Percentiles rank a stretch among this genome's conserved stretches.
phyloP scores from a whole-genome alignment of 1,140 invertebrate species.

The Aphaenogaster ashmeadi region DNA sequence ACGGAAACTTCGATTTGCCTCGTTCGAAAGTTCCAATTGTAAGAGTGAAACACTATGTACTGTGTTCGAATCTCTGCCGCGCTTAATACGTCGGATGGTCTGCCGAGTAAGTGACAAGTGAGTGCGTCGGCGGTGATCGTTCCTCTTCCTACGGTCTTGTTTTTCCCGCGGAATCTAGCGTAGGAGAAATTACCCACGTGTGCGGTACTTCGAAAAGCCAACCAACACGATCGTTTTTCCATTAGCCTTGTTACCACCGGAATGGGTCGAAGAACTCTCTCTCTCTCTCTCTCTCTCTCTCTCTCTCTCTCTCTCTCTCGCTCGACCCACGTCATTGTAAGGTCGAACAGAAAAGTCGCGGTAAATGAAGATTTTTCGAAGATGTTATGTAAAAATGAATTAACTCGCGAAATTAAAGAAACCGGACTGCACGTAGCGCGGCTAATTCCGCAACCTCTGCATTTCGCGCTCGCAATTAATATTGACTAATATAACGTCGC shows the following conservation, averaged over 20 bases:
- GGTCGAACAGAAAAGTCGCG: constrained; percentile 41
- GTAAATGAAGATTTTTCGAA: constrained; percentile 10
- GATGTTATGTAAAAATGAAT: constrained; percentile 34
- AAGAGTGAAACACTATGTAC: constrained; percentile 31
- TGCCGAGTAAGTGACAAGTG: constrained; percentile 9
- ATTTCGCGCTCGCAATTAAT: constrained; percentile 17
- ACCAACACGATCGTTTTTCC: constrained; percentile 70
- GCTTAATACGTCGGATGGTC: constrained; percentile 49
- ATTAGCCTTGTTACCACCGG: constrained; percentile 72
- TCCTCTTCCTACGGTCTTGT: constrained; percentile 71
- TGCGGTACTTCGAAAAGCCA: constrained; percentile 67
- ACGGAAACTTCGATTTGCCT: not conserved
- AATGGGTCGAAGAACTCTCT: constrained; percentile 73
- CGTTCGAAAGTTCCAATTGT: constrained; percentile 34
- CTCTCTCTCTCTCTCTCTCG: too few species aligned
- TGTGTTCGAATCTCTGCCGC: not conserved
- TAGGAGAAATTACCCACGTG: constrained; percentile 71
- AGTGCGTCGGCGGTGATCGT: constrained; percentile 47
- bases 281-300: not conserved
- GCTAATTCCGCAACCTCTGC: not conserved
- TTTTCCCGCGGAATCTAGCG: constrained; percentile 73
- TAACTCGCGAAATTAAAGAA: constrained; percentile 11
- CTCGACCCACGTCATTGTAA: not conserved
- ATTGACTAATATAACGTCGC: not conserved
- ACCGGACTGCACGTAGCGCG: not conserved